Base-by-base conservation (phyloP, 2,113 vertebrate species). In the Pachyramphus minor region DNA sequence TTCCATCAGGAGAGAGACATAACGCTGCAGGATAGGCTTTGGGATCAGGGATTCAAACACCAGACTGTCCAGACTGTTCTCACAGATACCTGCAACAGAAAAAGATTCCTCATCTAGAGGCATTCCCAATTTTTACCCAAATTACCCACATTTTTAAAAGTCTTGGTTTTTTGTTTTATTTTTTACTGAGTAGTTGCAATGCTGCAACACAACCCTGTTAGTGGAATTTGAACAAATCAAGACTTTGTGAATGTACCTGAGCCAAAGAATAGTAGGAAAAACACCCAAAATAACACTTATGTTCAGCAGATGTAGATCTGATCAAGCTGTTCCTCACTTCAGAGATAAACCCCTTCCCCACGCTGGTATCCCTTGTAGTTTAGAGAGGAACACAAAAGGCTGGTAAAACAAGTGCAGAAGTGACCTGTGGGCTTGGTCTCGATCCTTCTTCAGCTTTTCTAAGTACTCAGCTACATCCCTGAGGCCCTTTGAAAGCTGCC, bases 11-110 rank as follows among this genome's bases (percentile, higher is more conserved):
- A 99, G 98, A 56, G 99, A 99, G 27, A 99, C 96, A 0, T 99
- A 99, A 74, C 99, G 99, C 98, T 99, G 99, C 95, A 99, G 98
- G 95, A 99, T 99, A 10, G 99, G 98, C 97, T 99, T 99, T 6
- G 99, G 99, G 94, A 99, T 99, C 93, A 99, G 97, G 0, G 99
- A 99, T 89, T 99, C 99, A 17, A 99, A 99, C 88, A 99, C 99
- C 96, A 99, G 98, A 1, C 98, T 97, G 55, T 99, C 99, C 98
- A 99, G 98, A 53, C 98, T 99, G 90, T 98, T 98, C 84, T 98
- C 98, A 0, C 97, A 87, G 30, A 98, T 97, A 25, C 99, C 99
- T 99, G 97, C 14, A 31, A 92, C 21, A 24, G 35, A 49, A 12
- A 95, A 44, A 93, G 6, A 49, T 11, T 24, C 25, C 16, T 55